Evolutionary conservation across 2,797 vertebrate genomes (phyloP).

Genomic region (Micrastur ruficollis): DNA sequence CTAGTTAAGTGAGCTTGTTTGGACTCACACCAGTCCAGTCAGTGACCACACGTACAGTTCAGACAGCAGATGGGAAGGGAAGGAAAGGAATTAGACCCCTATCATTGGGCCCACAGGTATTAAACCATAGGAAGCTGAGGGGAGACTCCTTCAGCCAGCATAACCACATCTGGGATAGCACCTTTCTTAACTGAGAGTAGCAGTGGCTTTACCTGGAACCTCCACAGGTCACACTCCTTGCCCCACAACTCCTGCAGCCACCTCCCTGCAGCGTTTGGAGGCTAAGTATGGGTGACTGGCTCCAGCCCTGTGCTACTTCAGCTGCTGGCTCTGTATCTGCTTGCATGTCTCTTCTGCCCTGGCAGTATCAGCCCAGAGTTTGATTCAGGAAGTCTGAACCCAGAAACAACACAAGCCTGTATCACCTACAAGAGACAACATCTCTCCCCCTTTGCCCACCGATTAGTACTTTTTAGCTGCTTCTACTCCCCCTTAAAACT

Average conservation of each 20-base stretch:
- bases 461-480: neutral
- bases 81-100: neutral
- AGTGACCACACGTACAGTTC: neutral
- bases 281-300: neutral
- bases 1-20: neutral
- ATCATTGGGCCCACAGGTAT: neutral
- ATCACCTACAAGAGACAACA: neutral
- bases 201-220: neutral
- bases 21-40: neutral
- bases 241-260: neutral
- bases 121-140: neutral
- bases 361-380: neutral
- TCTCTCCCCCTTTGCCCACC: neutral
- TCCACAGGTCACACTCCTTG: neutral
- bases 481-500: neutral
- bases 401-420: neutral
- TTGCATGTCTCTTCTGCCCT: neutral
- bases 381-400: neutral
- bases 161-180: neutral
- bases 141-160: neutral
- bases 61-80: neutral
- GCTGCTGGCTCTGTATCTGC: neutral
- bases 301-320: neutral
- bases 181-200: neutral
- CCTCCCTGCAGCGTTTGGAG: neutral